These are phyloP conservation scores for Tyrannus savana DNA, from an alignment of 2,113 vertebrate species.

Conservation along the genomic window DNA sequence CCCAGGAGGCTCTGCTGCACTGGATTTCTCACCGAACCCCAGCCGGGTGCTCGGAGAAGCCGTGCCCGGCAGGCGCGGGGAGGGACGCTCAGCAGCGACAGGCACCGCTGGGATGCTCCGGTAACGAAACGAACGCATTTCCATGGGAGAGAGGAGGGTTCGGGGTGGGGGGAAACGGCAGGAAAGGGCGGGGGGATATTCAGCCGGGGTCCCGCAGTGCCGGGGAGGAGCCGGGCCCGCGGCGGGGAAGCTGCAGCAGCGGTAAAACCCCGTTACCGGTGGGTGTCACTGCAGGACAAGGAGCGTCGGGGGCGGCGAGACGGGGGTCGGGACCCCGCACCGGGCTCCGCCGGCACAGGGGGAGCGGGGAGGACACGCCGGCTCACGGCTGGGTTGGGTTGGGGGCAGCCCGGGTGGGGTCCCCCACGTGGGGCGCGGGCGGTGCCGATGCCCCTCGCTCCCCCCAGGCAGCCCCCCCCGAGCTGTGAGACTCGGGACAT, in stretches of 20 bases:
- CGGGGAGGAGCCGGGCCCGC: not conserved
- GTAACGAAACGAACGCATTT: rapidly evolving
- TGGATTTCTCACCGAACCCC: not conserved
- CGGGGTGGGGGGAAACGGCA: not conserved
- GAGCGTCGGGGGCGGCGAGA: not conserved
- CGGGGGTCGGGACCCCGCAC: not conserved
- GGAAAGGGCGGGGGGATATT: not conserved
- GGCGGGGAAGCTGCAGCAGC: not conserved
- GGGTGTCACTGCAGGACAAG: constrained; percentile 78
- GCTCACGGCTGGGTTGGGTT: rapidly evolving
- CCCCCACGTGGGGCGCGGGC: not conserved
- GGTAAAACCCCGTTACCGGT: constrained; percentile 6
- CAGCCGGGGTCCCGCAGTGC: not conserved
- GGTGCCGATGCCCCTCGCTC: not conserved
- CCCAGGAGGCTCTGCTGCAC: rapidly evolving
- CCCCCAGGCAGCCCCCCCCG: not conserved
- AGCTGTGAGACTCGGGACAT: not conserved
- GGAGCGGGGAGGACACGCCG: not conserved
- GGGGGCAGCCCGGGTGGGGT: not conserved
- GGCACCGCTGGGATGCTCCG: not conserved
- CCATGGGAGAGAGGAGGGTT: not conserved
- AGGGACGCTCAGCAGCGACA: not conserved
- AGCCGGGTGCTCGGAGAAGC: not conserved
- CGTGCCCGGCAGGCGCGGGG: rapidly evolving
- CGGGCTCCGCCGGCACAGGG: not conserved